Percentiles rank a stretch among this genome's conserved stretches.
phyloP scores from a whole-genome alignment of 2,113 vertebrate genomes.

The Trachemys scripta region DNA sequence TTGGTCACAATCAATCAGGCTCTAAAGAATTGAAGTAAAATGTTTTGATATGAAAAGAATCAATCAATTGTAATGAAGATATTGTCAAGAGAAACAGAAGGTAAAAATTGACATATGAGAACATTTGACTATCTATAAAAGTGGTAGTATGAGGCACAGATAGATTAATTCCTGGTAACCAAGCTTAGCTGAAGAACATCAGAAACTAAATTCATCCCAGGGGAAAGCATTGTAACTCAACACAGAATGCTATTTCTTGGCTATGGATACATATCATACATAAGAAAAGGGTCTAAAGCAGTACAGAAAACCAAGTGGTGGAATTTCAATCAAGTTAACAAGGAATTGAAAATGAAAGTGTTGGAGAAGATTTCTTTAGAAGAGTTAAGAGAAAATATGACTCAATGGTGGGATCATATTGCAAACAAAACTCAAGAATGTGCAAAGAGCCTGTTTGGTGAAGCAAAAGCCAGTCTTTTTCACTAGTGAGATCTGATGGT shows the following conservation, averaged over 20 bases:
- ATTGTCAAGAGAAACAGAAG: neutral
- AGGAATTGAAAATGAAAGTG: no score
- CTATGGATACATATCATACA: no score
- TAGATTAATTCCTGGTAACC: neutral
- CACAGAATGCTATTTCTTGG: neutral
- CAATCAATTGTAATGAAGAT: neutral
- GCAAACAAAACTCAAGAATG: no score
- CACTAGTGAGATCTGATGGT: no score
- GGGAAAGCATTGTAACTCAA: neutral
- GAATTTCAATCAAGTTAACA: no score
- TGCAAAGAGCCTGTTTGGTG: no score
- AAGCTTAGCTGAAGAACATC: neutral
- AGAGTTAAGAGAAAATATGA: no score
- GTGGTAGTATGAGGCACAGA: neutral
- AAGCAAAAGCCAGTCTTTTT: no score
- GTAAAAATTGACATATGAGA: neutral
- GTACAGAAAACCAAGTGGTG: no score
- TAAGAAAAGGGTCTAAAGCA: no score
- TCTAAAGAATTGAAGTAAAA: neutral
- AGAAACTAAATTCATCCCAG: neutral
- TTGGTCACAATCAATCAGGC: neutral
- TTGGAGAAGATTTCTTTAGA: no score
- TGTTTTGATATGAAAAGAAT: neutral
- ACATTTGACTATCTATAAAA: neutral
- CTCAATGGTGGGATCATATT: no score